Percentiles rank a stretch among this genome's conserved stretches.
Conservation (phyloP, 2,888 invertebrate genomes). For the Tribolium freemani region DNA sequence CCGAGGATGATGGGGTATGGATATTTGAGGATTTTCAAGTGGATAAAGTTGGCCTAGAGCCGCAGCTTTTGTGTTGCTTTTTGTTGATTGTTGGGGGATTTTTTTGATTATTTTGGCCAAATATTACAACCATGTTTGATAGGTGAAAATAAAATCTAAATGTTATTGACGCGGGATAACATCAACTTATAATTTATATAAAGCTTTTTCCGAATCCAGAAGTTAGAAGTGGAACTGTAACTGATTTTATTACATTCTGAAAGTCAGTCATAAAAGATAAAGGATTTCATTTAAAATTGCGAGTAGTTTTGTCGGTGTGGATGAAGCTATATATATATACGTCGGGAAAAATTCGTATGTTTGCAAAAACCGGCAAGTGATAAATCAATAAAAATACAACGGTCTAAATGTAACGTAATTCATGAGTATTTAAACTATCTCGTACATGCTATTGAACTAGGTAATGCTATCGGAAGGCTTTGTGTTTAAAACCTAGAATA, state of each 20-base stretch:
- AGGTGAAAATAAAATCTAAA: conserved; percentile 27
- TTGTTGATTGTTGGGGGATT: conserved; percentile 31
- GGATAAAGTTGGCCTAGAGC: conserved; percentile 24
- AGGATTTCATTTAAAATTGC: conserved; percentile 49
- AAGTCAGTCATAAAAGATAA: conserved; percentile 51
- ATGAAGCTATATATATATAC: conserved; percentile 28
- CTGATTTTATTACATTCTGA: conserved; percentile 51
- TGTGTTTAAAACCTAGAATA: conserved; percentile 42
- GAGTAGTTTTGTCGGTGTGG: conserved; percentile 42
- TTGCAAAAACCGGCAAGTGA: conserved; percentile 22
- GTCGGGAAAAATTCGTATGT: conserved; percentile 22
- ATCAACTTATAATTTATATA: conserved; percentile 47
- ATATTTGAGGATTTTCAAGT: conserved; percentile 28
- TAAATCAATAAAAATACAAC: conserved; percentile 41
- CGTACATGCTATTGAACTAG: conserved; percentile 35
- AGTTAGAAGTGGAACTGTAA: conserved; percentile 48
- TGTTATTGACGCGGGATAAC: conserved; percentile 41
- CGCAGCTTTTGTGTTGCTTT: conserved; percentile 19
- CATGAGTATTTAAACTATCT: conserved; percentile 41
- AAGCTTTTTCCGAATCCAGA: conserved; percentile 47
- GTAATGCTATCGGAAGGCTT: conserved; percentile 35
- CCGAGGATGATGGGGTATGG: conserved; percentile 30
- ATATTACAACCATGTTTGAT: too few species aligned
- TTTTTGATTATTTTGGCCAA: conserved; percentile 4
- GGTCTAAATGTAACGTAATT: conserved; percentile 29